These are phyloP conservation scores for Lineus longissimus DNA, from an alignment of 1,140 invertebrate genomes.

Conservation along the genomic window DNA sequence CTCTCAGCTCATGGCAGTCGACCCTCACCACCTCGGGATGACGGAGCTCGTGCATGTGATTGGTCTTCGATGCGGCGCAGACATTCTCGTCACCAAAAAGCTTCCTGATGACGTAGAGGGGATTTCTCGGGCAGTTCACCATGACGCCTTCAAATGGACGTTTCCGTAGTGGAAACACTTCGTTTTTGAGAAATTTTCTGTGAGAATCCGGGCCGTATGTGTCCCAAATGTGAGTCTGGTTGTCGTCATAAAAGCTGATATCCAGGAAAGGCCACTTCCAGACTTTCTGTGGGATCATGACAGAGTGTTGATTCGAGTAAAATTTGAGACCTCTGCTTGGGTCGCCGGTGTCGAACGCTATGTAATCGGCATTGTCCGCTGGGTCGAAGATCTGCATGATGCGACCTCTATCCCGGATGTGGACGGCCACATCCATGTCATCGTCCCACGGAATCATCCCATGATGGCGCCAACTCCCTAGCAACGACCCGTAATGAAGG, in stretches of 20 bases:
- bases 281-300: neutral
- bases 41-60: too few relatives aligned
- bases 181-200: neutral
- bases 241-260: constrained; percentile 13
- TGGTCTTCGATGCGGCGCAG: too few relatives aligned
- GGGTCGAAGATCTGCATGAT: constrained; percentile 1
- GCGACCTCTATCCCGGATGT: neutral
- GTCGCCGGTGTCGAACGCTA: constrained; percentile 10
- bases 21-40: too few relatives aligned
- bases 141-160: constrained; percentile 8
- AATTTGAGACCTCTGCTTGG: constrained; percentile 11
- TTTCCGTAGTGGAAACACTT: constrained; percentile 10
- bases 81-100: too few relatives aligned
- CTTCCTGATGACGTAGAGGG: too few relatives aligned
- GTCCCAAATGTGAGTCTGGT: constrained; percentile 16
- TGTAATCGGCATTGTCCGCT: neutral
- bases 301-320: constrained; percentile 2
- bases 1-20: too few relatives aligned
- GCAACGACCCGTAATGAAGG: constrained; percentile 10
- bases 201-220: neutral
- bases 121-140: constrained; percentile 10
- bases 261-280: constrained; percentile 15
- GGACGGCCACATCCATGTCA: constrained; percentile 14
- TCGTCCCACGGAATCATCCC: constrained; percentile 22
- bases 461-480: constrained; percentile 18